phyloP scores from a whole-genome alignment of 2,113 vertebrate species.

The Origma solitaria region DNA sequence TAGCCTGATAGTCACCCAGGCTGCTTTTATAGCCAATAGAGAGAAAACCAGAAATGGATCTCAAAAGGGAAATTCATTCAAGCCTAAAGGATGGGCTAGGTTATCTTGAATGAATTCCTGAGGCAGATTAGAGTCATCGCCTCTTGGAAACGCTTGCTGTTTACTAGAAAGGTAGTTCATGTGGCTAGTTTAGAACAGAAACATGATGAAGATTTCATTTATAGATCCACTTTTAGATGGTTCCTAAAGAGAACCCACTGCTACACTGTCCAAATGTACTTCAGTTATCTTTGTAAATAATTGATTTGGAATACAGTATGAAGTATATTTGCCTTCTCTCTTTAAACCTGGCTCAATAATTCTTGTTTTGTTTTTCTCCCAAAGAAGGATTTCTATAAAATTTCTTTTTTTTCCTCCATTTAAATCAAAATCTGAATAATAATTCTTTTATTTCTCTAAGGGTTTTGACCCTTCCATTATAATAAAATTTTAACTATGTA shows the following conservation, averaged over 20 bases:
- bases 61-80: not conserved
- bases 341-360: not conserved
- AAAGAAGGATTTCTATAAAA: not conserved
- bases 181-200: not conserved
- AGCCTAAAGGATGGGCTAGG: not conserved
- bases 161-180: not conserved
- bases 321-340: not conserved
- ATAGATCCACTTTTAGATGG: not conserved
- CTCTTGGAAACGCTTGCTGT: not conserved
- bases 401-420: fast-evolving
- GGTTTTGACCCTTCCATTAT: not conserved
- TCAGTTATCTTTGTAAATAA: not conserved
- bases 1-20: not conserved
- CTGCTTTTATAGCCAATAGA: not conserved
- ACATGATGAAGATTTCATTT: not conserved
- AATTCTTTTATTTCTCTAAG: not conserved
- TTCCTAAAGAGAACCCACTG: not conserved
- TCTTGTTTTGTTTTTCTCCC: not conserved
- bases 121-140: not conserved
- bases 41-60: not conserved
- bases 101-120: not conserved
- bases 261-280: not conserved
- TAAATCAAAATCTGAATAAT: not conserved
- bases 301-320: not conserved
- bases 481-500: not conserved